Conservation (phyloP, 2,113 vertebrate species). For the Sylvia atricapilla region DNA sequence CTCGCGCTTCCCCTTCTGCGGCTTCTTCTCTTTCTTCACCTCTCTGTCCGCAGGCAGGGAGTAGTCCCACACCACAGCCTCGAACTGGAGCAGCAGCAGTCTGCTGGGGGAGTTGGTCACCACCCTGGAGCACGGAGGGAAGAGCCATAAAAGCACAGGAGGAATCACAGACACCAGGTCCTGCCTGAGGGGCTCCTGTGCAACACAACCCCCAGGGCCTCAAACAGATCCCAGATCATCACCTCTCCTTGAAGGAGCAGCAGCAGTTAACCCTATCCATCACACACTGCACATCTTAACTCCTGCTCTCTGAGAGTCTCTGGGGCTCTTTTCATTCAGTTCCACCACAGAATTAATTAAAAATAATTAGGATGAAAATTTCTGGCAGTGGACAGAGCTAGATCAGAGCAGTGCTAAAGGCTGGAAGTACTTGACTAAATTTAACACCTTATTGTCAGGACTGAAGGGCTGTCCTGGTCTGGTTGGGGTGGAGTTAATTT, state of each 20-base stretch:
- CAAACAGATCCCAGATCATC: not conserved
- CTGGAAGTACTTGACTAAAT: not conserved
- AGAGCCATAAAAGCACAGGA: not conserved
- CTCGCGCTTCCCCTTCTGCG: not conserved
- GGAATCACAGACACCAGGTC: not conserved
- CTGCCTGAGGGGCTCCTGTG: not conserved
- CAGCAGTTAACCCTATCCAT: not conserved
- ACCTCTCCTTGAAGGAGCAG: not conserved
- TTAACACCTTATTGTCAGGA: fast-evolving
- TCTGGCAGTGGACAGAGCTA: not conserved
- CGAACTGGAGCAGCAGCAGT: conserved; percentile 79
- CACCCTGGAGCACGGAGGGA: conserved; percentile 70
- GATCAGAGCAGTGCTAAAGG: not conserved
- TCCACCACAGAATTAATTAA: not conserved
- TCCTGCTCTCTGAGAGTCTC: not conserved
- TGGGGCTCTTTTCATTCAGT: not conserved
- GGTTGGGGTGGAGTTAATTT: not conserved
- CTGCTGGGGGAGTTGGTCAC: conserved; percentile 76
- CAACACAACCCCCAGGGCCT: not conserved
- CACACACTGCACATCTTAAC: not conserved
- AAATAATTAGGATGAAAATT: not conserved
- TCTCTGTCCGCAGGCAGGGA: not conserved
- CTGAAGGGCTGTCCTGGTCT: not conserved
- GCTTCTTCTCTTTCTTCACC: not conserved
- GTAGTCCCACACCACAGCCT: conserved; percentile 82